phyloP scores from a whole-genome alignment of 2,113 vertebrate species.

The Sinocyclocheilus grahami region DNA sequence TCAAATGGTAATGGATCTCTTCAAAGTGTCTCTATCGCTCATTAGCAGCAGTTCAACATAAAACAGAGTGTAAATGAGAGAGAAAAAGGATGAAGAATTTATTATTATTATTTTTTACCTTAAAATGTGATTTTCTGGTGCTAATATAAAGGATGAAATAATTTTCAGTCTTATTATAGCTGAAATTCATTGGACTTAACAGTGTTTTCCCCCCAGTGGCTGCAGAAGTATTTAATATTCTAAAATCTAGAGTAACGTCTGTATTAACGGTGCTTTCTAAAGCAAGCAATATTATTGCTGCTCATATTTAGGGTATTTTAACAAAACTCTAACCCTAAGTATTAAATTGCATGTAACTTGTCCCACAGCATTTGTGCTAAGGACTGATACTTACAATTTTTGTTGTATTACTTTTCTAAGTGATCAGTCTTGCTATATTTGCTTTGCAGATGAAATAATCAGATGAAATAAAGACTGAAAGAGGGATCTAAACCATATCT shows the following conservation, averaged over 20 bases:
- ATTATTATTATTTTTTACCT: constrained; percentile 24
- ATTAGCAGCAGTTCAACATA: constrained; percentile 52
- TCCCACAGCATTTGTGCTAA: neutral
- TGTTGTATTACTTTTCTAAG: neutral
- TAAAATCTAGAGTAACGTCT: neutral
- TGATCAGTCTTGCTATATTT: neutral
- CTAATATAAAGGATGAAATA: constrained; percentile 52
- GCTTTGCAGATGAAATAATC: neutral
- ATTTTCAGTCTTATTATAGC: constrained; percentile 38
- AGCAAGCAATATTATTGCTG: neutral
- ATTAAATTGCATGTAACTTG: neutral
- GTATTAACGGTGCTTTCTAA: neutral
- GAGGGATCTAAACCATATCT: neutral
- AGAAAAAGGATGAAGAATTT: constrained; percentile 4
- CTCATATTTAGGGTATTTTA: neutral
- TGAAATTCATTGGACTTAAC: constrained; percentile 19
- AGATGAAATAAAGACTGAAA: neutral
- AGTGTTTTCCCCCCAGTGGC: neutral
- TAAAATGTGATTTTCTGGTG: constrained; percentile 43
- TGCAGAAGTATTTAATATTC: constrained; percentile 3
- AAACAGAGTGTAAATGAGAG: constrained; percentile 34
- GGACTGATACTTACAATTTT: neutral
- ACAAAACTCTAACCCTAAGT: neutral
- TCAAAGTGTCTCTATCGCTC: constrained; percentile 35
- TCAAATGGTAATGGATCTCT: constrained; percentile 35